Evolutionary conservation across 2,113 vertebrate species (phyloP).

Genomic region (Empidonax alnorum): DNA sequence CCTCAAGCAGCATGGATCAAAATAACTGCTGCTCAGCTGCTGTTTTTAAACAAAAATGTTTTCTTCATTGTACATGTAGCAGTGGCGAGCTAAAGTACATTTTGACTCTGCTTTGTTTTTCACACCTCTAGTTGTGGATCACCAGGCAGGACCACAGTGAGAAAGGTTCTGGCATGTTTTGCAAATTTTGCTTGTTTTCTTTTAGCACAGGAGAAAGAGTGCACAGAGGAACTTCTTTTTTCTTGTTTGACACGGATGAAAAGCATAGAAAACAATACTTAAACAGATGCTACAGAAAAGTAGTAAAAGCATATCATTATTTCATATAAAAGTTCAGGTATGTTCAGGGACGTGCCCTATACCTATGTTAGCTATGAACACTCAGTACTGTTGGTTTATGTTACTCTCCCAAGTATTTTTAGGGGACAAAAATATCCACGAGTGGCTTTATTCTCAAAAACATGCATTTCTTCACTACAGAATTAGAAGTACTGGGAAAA

Average conservation of each 20-base stretch:
- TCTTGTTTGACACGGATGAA: background rate
- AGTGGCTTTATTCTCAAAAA: background rate
- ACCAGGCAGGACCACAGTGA: conserved; percentile 21
- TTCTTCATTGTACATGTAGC: conserved; percentile 40
- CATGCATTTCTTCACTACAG: background rate
- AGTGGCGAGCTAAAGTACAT: conserved; percentile 43
- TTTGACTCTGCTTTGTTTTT: conserved; percentile 62
- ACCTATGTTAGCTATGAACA: background rate
- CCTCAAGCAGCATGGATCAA: conserved; percentile 68
- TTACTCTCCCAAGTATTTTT: background rate
- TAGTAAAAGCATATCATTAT: background rate
- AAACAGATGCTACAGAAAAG: conserved; percentile 3
- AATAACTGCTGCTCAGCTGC: conserved; percentile 67
- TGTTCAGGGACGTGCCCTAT: background rate
- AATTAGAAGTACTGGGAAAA: background rate
- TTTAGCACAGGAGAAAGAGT: conserved; percentile 21
- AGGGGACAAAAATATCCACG: background rate
- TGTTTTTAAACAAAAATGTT: conserved; percentile 71
- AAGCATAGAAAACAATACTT: background rate
- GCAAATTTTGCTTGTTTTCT: conserved; percentile 55
- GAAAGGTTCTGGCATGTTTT: conserved; percentile 59
- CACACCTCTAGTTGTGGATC: conserved; percentile 34
- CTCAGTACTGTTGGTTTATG: background rate
- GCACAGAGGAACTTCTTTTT: background rate
- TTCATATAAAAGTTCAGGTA: background rate